Evolutionary conservation across 64 coral and sea anemone genomes (phyloP), one percentile per base, ranked within the genome.

Genomic region (Stichodactyla mertensii): DNA sequence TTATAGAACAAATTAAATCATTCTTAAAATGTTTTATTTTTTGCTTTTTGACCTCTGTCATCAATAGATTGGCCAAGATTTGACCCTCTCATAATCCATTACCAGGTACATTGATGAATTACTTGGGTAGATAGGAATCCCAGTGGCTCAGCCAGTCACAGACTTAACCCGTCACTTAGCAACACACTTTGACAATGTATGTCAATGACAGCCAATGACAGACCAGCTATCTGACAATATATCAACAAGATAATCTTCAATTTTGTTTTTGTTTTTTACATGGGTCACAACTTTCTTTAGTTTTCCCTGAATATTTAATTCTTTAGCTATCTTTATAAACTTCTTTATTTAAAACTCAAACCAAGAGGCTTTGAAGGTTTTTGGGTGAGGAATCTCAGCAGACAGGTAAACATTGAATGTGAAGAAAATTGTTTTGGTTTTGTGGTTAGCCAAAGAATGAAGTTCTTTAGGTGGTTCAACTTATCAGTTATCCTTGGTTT

Each of bases 241-340:
- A 51, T 81, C 78, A 81, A 81, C 78, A 81, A 12, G 53, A 22
- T 54, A 19, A 54, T 81, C 51, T 81, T 11, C 14, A 55, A 55
- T 19, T 19, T 3, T 81, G 12, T 81, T 81, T 51, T 51, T 81
- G 45, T 55, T 55, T 36, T 74, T 81, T 53, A 45, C 52, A 5
- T 55, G 52, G 78, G 18, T 81, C 78, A 81, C 54, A 45, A 19
- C 52, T 81, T 81, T 81, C 78, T 81, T 81, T 81, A 81, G 78
- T 22, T 51, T 81, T 81, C n/a, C 51, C 15, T 81, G 51, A 81
- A 81, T 81, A 81, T 81, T 81, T 81, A 81, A 81, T 81, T 55
- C 26, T 28, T 22, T 12, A 27, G 69, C 11, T 28, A 27, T 71
- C 24, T 28, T 71, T 28, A 28, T 27, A 27, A 27, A 24, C 23